Evolutionary conservation across 2,113 vertebrate genomes (phyloP), one percentile per base, ranked within the genome.

Genomic region (Microcebus griseorufus): DNA sequence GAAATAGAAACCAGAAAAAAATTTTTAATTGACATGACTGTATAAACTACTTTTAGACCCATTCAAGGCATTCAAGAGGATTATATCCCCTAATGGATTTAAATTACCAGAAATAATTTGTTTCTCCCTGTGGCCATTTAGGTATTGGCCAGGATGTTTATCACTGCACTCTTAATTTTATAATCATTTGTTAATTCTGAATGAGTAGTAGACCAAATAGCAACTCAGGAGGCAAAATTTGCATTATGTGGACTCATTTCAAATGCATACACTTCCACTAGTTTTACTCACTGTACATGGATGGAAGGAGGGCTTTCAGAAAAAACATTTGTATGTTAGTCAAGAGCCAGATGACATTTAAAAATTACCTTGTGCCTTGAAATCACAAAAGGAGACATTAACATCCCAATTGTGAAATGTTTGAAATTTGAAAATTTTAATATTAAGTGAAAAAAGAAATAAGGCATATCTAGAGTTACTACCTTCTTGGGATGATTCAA

Each of bases 21-120:
- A 3, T 22, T 5, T 29, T 96, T 69, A 91, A 88, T 88, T 73
- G 80, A 90, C 1, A 65, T 23, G 51, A 39, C 9, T 42, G 7
- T 37, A 55, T 23, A 80, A 67, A 11, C 7, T 92, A 72, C n/a
- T 78, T 90, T 94, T 65, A 95, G 76, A 80, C 75, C 65, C 5
- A 67, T 55, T 76, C n/a, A 58, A 25, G 75, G 55, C 48, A 64
- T 3, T 53, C 34, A 73, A 85, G 67, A 82, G 39, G n/a, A 78
- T 67, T 91, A 51, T 37, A 82, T 39, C 88, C 53, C 23, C n/a
- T 91, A 75, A 65, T 29, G 34, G 60, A 18, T 81, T 96, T 92
- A 93, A 92, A 62, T 94, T 17, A 70, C 16, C n/a, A n/a, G 32
- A 95, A 81, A 80, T 39, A 81, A 78, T 88, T 84, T 94, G 18